Evolutionary conservation across 2,797 vertebrate species (phyloP).

Genomic region (Pipistrellus pipistrellus): DNA sequence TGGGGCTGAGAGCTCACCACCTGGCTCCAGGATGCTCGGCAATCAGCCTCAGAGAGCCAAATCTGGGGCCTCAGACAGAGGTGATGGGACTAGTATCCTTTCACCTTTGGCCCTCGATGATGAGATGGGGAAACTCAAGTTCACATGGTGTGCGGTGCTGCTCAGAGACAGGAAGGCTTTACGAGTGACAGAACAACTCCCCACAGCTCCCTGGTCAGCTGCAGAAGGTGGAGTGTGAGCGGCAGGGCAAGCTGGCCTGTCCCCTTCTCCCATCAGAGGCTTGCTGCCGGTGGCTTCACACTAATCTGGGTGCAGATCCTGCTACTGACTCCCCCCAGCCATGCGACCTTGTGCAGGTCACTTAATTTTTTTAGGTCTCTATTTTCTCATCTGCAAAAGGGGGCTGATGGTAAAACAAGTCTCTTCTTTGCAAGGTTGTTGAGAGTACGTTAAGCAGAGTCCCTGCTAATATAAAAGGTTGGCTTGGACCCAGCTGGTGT

Average conservation of each 20-base stretch:
- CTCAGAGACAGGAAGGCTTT: background rate
- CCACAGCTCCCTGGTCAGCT: background rate
- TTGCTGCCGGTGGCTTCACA: background rate
- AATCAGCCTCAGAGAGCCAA: background rate
- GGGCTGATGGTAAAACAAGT: background rate
- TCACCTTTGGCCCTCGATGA: background rate
- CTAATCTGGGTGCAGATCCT: background rate
- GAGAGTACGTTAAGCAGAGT: background rate
- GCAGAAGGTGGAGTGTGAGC: background rate
- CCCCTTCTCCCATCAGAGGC: background rate
- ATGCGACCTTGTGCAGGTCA: background rate
- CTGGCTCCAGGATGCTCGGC: constrained; percentile 43
- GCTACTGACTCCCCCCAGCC: background rate
- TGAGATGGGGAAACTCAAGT: background rate
- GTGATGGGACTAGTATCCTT: background rate
- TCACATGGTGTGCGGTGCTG: background rate
- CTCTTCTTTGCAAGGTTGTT: background rate
- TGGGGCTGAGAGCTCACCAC: background rate
- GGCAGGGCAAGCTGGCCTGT: rapidly evolving
- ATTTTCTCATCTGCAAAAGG: background rate
- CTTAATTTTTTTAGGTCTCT: background rate
- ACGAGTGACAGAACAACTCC: background rate
- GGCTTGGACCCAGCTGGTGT: background rate
- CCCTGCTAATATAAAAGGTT: background rate
- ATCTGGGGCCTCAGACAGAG: background rate